Conservation (phyloP, 2,797 vertebrate species). For the Girardinus metallicus region DNA sequence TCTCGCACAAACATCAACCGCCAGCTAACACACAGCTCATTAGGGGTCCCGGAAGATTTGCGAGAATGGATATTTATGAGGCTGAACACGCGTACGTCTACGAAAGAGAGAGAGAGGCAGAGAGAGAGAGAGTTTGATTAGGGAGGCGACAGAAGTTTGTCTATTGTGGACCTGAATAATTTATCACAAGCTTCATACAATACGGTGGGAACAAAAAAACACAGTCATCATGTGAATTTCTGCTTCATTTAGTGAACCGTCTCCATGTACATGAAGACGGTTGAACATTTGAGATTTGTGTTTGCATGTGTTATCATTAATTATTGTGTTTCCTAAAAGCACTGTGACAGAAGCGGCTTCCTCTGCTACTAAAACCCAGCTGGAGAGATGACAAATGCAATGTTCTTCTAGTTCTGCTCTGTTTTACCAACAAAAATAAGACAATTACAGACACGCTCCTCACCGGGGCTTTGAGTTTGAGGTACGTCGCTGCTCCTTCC, state of each 20-base stretch:
- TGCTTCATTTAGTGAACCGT: conserved; percentile 7
- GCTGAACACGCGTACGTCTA: neutral
- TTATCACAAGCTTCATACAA: conserved; percentile 2
- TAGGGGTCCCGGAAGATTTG: conserved; percentile 32
- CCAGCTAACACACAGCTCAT: conserved; percentile 35
- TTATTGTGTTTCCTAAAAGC: conserved; percentile 2
- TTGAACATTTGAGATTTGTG: neutral
- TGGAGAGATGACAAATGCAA: neutral
- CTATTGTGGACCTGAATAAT: conserved; percentile 10
- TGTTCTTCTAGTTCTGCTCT: neutral
- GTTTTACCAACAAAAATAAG: conserved; percentile 1
- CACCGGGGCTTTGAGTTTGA: neutral
- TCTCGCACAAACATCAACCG: conserved; percentile 5
- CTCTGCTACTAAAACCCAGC: neutral
- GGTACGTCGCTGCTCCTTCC: neutral
- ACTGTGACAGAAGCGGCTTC: neutral
- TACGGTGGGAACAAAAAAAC: neutral
- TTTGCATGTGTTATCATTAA: conserved; percentile 1
- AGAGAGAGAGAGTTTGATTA: neutral
- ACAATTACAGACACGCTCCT: neutral
- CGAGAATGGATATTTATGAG: conserved; percentile 44
- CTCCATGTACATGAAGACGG: neutral
- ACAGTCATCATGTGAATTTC: neutral
- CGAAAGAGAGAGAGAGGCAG: neutral
- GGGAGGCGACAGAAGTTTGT: conserved; percentile 10